phyloP scores from a whole-genome alignment of 2,888 invertebrate species.

The Congeria kusceri region DNA sequence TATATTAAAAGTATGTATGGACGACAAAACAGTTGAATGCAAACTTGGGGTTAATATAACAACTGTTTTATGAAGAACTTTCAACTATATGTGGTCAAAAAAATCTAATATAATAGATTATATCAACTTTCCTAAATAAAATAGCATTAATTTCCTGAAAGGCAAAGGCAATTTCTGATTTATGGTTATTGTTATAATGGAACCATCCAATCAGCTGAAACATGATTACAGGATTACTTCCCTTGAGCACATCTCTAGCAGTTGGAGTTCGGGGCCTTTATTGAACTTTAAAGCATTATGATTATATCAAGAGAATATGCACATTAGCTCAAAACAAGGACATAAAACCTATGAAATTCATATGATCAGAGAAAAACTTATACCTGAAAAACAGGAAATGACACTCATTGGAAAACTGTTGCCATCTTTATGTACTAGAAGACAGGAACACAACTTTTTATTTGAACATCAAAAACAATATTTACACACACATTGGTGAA shows the following conservation, averaged over 20 bases:
- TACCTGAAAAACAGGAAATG: constrained; percentile 64
- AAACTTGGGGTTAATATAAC: no score
- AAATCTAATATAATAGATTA: background rate
- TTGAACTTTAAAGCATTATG: constrained; percentile 57
- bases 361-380: constrained; percentile 57
- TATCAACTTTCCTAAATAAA: background rate
- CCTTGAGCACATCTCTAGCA: constrained; percentile 49
- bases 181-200: constrained; percentile 11
- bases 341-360: constrained; percentile 45
- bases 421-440: background rate
- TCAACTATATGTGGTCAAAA: no score
- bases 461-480: no score
- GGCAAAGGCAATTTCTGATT: constrained; percentile 39
- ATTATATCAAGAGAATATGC: constrained; percentile 56
- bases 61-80: no score
- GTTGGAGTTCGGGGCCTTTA: constrained; percentile 47
- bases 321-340: constrained; percentile 65
- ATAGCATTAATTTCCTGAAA: constrained; percentile 42
- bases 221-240: constrained; percentile 52
- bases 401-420: constrained; percentile 28
- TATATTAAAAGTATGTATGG: no score
- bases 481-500: no score
- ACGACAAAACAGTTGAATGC: no score
- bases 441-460: no score
- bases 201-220: constrained; percentile 54